Evolutionary conservation across 2,797 vertebrate species (phyloP).

Genomic region (Premnoplex brunnescens): DNA sequence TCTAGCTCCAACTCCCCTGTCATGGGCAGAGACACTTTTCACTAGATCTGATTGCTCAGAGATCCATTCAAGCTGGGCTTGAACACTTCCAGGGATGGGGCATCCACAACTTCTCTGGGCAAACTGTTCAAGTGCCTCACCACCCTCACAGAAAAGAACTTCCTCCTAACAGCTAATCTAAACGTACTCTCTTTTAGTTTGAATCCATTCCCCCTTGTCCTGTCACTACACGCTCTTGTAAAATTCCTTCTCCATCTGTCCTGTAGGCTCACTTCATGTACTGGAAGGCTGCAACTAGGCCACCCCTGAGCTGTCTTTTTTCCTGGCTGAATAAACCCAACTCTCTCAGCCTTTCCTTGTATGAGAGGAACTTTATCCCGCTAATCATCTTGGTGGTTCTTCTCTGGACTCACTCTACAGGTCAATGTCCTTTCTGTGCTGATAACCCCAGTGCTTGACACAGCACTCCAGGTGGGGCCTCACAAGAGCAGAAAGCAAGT

Average conservation of each 20-base stretch:
- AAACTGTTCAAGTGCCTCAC: background rate
- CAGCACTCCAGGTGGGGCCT: background rate
- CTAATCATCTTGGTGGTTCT: background rate
- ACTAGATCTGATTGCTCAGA: background rate
- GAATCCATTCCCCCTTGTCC: background rate
- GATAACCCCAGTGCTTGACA: background rate
- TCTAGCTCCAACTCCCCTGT: background rate
- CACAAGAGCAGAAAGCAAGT: background rate
- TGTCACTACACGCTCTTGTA: background rate
- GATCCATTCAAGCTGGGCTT: background rate
- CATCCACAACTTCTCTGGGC: background rate
- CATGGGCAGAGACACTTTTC: background rate
- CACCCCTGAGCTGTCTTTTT: rapidly evolving
- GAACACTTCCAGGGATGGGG: background rate
- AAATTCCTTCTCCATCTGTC: background rate
- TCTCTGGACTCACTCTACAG: background rate
- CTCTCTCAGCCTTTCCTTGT: background rate
- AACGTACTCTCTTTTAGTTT: background rate
- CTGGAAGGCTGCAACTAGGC: background rate
- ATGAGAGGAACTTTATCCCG: background rate
- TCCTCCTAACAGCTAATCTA: background rate
- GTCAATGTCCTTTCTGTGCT: background rate
- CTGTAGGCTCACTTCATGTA: background rate
- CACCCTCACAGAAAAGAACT: background rate
- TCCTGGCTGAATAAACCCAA: background rate